Conservation (phyloP, 2,888 invertebrate species). For the Rotaria sp. region DNA sequence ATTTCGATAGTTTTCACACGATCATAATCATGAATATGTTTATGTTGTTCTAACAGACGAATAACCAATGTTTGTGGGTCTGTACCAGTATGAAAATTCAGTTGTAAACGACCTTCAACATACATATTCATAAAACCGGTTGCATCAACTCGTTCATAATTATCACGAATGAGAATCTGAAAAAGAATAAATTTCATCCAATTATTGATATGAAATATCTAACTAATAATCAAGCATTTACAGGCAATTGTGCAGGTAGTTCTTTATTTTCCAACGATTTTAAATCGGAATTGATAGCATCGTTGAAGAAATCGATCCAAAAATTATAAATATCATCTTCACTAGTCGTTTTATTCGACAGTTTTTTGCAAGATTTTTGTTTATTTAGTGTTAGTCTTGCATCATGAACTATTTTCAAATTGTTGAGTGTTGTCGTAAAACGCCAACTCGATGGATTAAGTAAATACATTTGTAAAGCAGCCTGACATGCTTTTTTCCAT, state of each 20-base stretch:
- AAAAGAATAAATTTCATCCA: too few relatives aligned
- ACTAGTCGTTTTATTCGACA: too few relatives aligned
- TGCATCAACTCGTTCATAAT: background rate
- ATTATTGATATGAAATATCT: too few relatives aligned
- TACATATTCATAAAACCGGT: background rate
- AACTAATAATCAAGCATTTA: too few relatives aligned
- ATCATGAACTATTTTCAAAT: background rate
- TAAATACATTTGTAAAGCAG: slow-evolving; percentile 27
- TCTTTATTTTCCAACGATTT: background rate
- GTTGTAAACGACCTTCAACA: background rate
- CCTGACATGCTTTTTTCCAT: background rate
- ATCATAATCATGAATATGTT: background rate
- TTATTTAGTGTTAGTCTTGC: background rate
- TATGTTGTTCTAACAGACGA: background rate
- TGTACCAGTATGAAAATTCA: background rate
- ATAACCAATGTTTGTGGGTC: background rate
- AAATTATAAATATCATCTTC: background rate
- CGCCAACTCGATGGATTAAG: background rate
- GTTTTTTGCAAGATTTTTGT: background rate
- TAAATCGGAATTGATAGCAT: background rate
- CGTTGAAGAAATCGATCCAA: slow-evolving; percentile 2
- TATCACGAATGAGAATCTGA: background rate
- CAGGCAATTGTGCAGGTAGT: background rate
- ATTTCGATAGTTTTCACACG: background rate
- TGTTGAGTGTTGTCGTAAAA: background rate